Percentiles rank a stretch among this genome's conserved stretches.
These are phyloP conservation scores for Elanus axillaris DNA, from an alignment of 2,113 vertebrate genomes.

Conservation along the genomic window DNA sequence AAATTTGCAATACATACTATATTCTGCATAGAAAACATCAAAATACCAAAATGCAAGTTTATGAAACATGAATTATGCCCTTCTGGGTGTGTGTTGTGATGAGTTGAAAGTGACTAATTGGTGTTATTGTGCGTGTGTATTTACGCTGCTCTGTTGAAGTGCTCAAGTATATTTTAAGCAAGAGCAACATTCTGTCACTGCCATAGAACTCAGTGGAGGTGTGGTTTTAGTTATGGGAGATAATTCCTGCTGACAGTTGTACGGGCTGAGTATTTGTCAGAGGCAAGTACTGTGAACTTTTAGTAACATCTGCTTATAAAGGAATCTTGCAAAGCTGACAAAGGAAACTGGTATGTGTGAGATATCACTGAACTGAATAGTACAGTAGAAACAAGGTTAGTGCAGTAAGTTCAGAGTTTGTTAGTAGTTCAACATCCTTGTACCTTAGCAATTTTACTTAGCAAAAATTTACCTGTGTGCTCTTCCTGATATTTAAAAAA, in stretches of 20 bases:
- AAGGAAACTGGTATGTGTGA: not conserved
- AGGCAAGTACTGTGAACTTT: not conserved
- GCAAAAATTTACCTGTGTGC: fast-evolving
- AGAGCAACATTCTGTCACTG: not conserved
- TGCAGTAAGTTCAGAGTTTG: not conserved
- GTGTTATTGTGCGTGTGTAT: fast-evolving
- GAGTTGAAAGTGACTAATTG: not conserved
- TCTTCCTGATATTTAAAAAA: not conserved
- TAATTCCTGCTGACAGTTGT: not conserved
- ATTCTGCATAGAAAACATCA: not conserved
- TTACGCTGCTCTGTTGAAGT: not conserved
- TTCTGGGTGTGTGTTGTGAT: not conserved
- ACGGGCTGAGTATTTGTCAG: not conserved
- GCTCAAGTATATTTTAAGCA: not conserved
- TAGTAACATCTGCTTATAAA: not conserved
- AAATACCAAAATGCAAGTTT: not conserved
- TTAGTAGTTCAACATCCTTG: not conserved
- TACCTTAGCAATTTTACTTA: not conserved
- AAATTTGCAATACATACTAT: not conserved
- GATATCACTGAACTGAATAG: not conserved
- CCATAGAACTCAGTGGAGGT: not conserved
- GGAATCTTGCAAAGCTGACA: not conserved
- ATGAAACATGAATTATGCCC: not conserved
- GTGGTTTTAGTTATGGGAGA: not conserved
- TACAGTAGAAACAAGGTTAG: not conserved